phyloP scores from a whole-genome alignment of 2,113 vertebrate genomes.

The Struthio camelus region DNA sequence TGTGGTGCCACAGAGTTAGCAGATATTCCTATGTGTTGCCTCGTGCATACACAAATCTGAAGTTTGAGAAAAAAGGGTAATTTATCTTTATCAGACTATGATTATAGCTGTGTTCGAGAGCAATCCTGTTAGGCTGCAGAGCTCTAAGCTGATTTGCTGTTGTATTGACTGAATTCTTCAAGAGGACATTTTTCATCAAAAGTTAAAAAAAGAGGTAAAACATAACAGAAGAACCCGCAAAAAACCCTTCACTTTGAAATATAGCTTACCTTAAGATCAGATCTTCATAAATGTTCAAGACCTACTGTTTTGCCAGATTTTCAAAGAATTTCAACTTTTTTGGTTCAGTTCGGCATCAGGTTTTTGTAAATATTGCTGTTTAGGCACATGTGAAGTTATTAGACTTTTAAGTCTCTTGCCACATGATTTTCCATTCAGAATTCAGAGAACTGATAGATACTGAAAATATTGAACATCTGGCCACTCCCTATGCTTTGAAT shows the following conservation, averaged over 20 bases:
- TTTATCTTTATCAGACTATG: slow-evolving; percentile 58
- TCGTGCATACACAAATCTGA: neutral
- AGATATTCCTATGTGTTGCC: neutral
- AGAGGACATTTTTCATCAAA: neutral
- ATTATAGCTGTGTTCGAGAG: slow-evolving; percentile 14
- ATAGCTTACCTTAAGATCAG: neutral
- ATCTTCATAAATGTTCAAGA: neutral
- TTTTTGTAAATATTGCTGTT: neutral
- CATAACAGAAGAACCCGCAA: neutral
- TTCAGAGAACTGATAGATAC: neutral
- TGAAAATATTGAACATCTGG: neutral
- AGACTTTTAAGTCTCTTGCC: neutral
- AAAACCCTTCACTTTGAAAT: neutral
- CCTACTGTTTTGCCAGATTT: neutral
- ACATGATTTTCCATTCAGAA: neutral
- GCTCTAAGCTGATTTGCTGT: neutral
- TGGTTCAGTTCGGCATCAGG: rapidly evolving
- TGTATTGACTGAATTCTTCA: neutral
- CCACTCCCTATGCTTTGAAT: neutral
- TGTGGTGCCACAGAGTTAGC: neutral
- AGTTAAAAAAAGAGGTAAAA: neutral
- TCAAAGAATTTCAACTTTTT: neutral
- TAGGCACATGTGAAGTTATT: neutral
- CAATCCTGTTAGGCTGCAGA: neutral
- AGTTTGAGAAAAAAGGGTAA: neutral